Evolutionary conservation across 2,888 invertebrate genomes (phyloP), one percentile per base, ranked within the genome.

Genomic region (Tiphia femorata): DNA sequence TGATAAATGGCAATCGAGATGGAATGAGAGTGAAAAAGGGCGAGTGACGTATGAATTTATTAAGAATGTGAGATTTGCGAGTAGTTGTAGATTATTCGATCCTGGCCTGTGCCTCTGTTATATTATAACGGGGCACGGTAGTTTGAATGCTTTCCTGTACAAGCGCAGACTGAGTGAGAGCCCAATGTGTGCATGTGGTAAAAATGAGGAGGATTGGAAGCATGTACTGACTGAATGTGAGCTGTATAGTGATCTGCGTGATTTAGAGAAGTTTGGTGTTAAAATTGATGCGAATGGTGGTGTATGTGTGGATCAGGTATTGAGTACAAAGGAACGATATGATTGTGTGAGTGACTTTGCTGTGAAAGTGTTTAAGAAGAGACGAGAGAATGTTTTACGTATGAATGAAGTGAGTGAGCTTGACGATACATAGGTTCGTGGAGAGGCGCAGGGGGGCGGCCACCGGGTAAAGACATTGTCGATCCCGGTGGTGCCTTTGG

Each of bases 21-120:
- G 51, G 46, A 10, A 46, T 25, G 17, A 14, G 1, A 17, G 40
- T 19, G 25, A 3, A 12, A 46, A 46, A n/a, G 46, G 51, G 5
- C 1, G 51, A 0, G 38, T 51, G 0, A 51, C 51, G 0, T 51
- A 51, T 38, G 51, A 35, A 4, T 50, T 30, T 25, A 50, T 50
- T 7, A 43, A 20, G 14, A 23, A 37, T 20, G 43, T 44, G 1
- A 52, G 33, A 10, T 46, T 46, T 40, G 21, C 20, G 2, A 33
- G 21, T 1, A 3, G 2, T 12, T 16, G 14, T 20, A 10, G 2
- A 20, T 7, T 5, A 2, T 51, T 51, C 44, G 43, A 44, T 7
- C 51, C 44, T 8, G 17, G 27, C 14, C 3, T 33, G 23, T 12
- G 4, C 33, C 8, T 14, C 33, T 23, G 40, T 16, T 44, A 12